Evolutionary conservation across 2,113 vertebrate species (phyloP).

Genomic region (Anas platyrhynchos): DNA sequence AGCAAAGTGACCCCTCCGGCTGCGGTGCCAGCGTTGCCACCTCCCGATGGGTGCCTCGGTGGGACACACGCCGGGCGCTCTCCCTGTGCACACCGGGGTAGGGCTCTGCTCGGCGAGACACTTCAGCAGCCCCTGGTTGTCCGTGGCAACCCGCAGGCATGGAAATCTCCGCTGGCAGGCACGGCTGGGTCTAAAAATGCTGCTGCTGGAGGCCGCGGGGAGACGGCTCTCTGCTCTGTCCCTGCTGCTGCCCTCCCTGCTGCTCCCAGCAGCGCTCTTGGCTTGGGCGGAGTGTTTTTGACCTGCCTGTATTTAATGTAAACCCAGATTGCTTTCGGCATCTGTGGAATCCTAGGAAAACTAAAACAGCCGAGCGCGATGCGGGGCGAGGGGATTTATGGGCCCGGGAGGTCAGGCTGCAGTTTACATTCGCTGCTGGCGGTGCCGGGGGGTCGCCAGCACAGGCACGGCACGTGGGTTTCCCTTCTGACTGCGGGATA

Average conservation of each 20-base stretch:
- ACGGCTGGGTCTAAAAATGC: neutral
- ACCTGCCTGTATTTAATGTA: neutral
- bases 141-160: constrained; percentile 49
- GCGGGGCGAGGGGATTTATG: neutral
- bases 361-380: neutral
- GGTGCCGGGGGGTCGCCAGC: neutral
- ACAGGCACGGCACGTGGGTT: neutral
- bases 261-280: neutral
- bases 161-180: neutral
- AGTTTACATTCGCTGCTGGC: constrained; percentile 10
- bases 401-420: neutral
- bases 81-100: neutral
- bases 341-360: constrained; percentile 23
- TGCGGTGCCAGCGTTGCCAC: neutral
- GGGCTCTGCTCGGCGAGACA: neutral
- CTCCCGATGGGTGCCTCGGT: neutral
- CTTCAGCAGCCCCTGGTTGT: constrained; percentile 28
- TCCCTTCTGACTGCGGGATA: constrained; percentile 8
- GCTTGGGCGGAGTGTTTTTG: neutral
- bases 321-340: constrained; percentile 37
- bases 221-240: neutral
- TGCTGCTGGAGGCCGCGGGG: neutral
- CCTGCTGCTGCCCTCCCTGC: neutral
- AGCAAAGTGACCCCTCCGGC: neutral
- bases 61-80: neutral